Evolutionary conservation across 1,140 invertebrate genomes (phyloP).

Genomic region (Drosophila fuyamai): DNA sequence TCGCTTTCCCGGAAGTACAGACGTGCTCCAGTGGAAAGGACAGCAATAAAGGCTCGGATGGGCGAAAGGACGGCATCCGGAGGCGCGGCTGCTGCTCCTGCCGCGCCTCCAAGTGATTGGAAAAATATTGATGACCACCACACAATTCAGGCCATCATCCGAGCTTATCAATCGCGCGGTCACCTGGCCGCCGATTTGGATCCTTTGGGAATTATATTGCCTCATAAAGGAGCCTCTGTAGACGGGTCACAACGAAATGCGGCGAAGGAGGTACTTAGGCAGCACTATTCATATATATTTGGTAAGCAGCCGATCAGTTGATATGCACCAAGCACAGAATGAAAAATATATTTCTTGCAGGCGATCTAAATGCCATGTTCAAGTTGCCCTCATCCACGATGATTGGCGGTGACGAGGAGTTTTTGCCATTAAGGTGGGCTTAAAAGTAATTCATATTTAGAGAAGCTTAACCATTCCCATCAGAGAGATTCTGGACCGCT

Average conservation of each 20-base stretch:
- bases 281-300: conserved; percentile 64
- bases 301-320: conserved; percentile 29
- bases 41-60: neutral
- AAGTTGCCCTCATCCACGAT: conserved; percentile 63
- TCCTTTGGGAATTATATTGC: conserved; percentile 91
- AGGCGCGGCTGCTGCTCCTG: neutral
- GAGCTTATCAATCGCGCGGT: conserved; percentile 97
- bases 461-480: conserved; percentile 38
- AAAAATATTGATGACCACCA: conserved; percentile 98
- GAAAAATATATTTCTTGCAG: conserved; percentile 8
- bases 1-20: conserved; percentile 5
- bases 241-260: conserved; percentile 85
- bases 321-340: neutral
- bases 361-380: conserved; percentile 66
- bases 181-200: conserved; percentile 97
- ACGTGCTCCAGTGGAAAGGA: neutral
- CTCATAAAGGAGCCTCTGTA: conserved; percentile 6
- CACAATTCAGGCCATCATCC: conserved; percentile 98
- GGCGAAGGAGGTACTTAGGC: conserved; percentile 65
- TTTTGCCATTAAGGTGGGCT: conserved; percentile 59
- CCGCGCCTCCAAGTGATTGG: conserved; percentile 86
- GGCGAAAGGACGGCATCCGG: conserved; percentile 5
- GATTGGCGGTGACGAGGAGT: conserved; percentile 66
- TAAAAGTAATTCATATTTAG: neutral
- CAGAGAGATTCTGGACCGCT: conserved; percentile 90